A percentile compares a stretch with the other conserved stretches of the same genome.
These are phyloP conservation scores for Dicroscelio sp. DNA, from an alignment of 2,888 invertebrate genomes.

Conservation along the genomic window DNA sequence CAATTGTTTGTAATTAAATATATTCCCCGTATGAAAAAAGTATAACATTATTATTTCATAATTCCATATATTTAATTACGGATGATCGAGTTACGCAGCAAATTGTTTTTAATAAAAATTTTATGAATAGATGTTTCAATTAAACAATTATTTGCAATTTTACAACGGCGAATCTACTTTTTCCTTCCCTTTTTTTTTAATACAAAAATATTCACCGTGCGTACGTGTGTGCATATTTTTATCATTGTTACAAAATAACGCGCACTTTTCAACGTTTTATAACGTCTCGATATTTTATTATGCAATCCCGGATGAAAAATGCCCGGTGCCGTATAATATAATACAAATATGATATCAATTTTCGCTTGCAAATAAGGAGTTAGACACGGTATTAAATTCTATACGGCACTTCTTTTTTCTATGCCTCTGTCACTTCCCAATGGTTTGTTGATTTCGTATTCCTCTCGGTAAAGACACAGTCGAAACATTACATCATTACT, in stretches of 20 bases:
- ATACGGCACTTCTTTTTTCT: background rate
- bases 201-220: slow-evolving; percentile 7
- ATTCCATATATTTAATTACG: slow-evolving; percentile 59
- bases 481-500: background rate
- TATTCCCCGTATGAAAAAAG: slow-evolving; percentile 50
- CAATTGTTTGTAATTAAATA: slow-evolving; percentile 42
- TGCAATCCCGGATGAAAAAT: slow-evolving; percentile 40
- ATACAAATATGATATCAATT: slow-evolving; percentile 40
- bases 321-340: slow-evolving; percentile 37
- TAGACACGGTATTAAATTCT: no score
- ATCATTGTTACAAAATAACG: slow-evolving; percentile 48
- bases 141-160: slow-evolving; percentile 68
- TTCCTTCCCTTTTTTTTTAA: slow-evolving; percentile 30
- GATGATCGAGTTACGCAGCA: slow-evolving; percentile 43
- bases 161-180: background rate
- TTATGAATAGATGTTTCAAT: slow-evolving; percentile 70
- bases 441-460: background rate
- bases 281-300: slow-evolving; percentile 42
- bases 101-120: slow-evolving; percentile 67
- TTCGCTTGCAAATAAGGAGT: slow-evolving; percentile 43
- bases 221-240: background rate
- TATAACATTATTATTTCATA: slow-evolving; percentile 58
- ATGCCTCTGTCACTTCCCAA: background rate
- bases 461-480: background rate
- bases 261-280: slow-evolving; percentile 38